Evolutionary conservation across 1,140 invertebrate species (phyloP).

Genomic region (Panagrolaimus sp.): DNA sequence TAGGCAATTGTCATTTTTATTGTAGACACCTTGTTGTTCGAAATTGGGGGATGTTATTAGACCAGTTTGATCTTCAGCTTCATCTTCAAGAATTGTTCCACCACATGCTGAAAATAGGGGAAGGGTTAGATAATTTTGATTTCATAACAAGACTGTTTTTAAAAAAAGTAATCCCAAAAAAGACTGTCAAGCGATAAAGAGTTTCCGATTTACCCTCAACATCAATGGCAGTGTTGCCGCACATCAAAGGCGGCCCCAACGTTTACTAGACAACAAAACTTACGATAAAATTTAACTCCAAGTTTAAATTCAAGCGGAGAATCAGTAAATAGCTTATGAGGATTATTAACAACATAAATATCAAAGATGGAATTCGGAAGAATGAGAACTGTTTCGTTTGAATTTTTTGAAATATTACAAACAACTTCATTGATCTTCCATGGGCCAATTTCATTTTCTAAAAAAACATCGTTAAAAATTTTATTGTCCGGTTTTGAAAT

Average conservation of each 20-base stretch:
- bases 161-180: too few species aligned
- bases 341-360: not conserved
- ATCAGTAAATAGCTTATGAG: not conserved
- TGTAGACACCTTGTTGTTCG: constrained; percentile 30
- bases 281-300: not conserved
- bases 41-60: constrained; percentile 39
- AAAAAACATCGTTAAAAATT: too few species aligned
- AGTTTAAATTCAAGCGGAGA: not conserved
- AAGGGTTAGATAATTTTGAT: too few species aligned
- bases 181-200: too few species aligned
- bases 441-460: not conserved
- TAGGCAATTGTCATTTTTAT: constrained; percentile 38
- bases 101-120: constrained; percentile 43
- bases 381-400: not conserved
- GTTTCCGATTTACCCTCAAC: too few species aligned
- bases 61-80: constrained; percentile 25
- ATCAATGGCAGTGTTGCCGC: too few species aligned
- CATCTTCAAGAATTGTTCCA: constrained; percentile 32
- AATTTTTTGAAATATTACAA: not conserved
- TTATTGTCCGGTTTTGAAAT: too few species aligned
- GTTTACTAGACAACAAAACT: too few species aligned
- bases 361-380: not conserved
- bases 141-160: too few species aligned
- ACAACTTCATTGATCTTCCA: not conserved
- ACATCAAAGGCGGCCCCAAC: too few species aligned